Evolutionary conservation across 2,888 invertebrate genomes (phyloP), one percentile per base, ranked within the genome.

Genomic region (Pyrrhosoma nymphula): DNA sequence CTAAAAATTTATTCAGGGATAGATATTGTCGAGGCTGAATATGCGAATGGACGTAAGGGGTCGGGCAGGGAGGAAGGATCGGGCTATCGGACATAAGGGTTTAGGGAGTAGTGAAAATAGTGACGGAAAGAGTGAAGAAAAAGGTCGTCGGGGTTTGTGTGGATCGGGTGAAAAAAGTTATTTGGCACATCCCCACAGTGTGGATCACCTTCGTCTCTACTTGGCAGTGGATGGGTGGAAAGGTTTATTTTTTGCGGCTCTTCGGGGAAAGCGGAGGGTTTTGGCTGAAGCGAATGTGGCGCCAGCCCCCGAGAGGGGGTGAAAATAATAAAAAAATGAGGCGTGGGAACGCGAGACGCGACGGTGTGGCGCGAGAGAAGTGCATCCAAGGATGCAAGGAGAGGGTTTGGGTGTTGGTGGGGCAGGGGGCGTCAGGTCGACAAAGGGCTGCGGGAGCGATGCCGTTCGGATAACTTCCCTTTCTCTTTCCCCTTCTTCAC

Each of bases 371-470:
- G n/a, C n/a, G 47, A 47, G 47, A 47, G 47, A 47, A 39, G 56
- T 89, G 89, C 89, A 89, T 89, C 89, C 55, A n/a, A 89, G 89
- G 56, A 55, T 56, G n/a, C 89, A 55, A 12, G 89, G n/a, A 35
- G 55, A 55, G 16, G 39, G 8, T 18, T 18, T 10, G 39, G 88
- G 90, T 47, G 60, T 3, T 60, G 20, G 8, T 12, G 60, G 69
- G 63, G 93, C 26, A 39, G 69, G 63, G 91, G 91, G 91, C 63
- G 56, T 91, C 56, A 91, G 56, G 30, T 91, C 63, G 93, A 93
- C 93, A 93, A 93, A 93, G 63, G 93, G 93, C 69, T 63, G 91
- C 60, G 20, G 91, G 91, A 91, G 60, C 91, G 90, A 90, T 69
- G 56, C 90, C 90, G 55, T 90, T 56, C 91, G 60, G 91, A 91